Percentiles rank a stretch among this genome's conserved stretches.
phyloP scores from a whole-genome alignment of 2,888 invertebrate genomes.

The Megastigmus dorsalis region DNA sequence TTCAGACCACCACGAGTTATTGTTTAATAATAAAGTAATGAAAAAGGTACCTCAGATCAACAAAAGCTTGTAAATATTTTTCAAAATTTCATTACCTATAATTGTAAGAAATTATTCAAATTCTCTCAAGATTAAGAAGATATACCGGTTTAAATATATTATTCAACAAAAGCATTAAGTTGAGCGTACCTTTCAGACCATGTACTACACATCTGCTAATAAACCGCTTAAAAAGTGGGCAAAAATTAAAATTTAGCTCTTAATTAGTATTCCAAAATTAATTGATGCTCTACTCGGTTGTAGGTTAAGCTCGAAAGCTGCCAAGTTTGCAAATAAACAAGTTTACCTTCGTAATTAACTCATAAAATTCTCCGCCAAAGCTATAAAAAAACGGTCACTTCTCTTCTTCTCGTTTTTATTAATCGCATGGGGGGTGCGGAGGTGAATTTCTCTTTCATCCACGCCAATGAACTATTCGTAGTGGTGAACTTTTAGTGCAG shows the following conservation, averaged over 20 bases:
- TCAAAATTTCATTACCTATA: no score
- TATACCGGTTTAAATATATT: no score
- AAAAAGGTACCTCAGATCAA: no score
- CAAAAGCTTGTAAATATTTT: no score
- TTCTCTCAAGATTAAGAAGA: no score
- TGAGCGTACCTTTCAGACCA: no score
- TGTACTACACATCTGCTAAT: no score
- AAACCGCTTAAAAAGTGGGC: no score
- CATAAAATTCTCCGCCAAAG: not conserved
- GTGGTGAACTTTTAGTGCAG: not conserved
- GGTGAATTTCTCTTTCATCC: not conserved
- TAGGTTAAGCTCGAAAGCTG: not conserved
- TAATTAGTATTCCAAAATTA: not conserved
- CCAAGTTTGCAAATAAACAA: not conserved
- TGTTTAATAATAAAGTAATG: no score
- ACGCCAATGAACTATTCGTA: not conserved
- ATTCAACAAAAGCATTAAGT: no score
- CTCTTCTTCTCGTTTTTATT: not conserved
- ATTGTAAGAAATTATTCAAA: no score
- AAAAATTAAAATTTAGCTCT: not conserved
- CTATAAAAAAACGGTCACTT: not conserved
- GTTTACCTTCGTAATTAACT: slow-evolving; percentile 12
- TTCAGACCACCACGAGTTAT: no score
- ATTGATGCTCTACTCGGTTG: not conserved
- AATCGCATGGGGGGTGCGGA: not conserved